Base-by-base conservation (phyloP, 1,140 invertebrate genomes). In the Monochamus saltuarius region DNA sequence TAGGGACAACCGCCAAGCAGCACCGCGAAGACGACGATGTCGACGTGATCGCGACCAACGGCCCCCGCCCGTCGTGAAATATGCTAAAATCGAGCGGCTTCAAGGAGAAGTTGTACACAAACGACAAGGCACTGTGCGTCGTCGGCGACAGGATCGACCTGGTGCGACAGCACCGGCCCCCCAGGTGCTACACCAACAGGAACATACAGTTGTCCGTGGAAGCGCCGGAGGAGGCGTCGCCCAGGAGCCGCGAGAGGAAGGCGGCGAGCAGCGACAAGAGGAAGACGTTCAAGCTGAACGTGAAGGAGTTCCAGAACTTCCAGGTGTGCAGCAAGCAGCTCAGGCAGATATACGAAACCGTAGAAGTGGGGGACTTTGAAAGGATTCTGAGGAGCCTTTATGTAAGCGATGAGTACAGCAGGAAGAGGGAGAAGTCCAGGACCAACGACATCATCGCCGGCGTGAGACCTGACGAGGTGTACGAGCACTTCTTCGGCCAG, bases 271-370 rank as follows among this genome's bases (percentile, higher is more conserved):
- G 35, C n/a, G 40, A 43, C 19, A 16, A 13, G 34, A 42, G 37
- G n/a, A 47, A 51, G 19, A 14, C 51, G 29, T 13, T 64, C 13
- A 57, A 58, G 16, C 38, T 56, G 11, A 19, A 55, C 52, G 53
- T 62, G 35, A 62, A 17, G 8, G 62, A 65, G 14, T 63, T 61
- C 17, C 38, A 36, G 52, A 62, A 62, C 49, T 14, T 38, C 9
- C 51, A 65, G 16, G 52, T 68, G 46, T 50, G 58, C 8, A 64
- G 54, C 54, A 64, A 62, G 19, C 17, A 59, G 42, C 45, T 66
- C 42, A 64, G 37, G 38, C 56, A 64, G 42, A 72, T 73, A 35
- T 53, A 63, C 49, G 66, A 69, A 65, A 65, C 72, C 59, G 62
- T 66, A 42, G 61, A 67, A 66, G 49, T 66, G 1, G 45, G 50